A percentile compares a stretch with the other conserved stretches of the same genome.
Evolutionary conservation across 2,888 invertebrate genomes (phyloP).

Genomic region (Hemithea aestivaria): DNA sequence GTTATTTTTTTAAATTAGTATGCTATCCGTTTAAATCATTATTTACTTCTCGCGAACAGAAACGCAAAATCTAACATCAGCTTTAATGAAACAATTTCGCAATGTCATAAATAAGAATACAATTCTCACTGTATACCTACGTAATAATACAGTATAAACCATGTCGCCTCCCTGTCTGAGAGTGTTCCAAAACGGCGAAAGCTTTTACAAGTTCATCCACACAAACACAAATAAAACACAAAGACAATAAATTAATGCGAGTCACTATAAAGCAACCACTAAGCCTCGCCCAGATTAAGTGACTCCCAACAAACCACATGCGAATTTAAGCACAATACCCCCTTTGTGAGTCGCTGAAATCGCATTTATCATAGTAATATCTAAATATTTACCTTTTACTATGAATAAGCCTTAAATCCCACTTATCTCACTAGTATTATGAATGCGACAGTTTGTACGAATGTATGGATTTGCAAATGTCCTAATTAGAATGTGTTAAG

Average conservation of each 20-base stretch:
- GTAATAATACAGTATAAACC: too few relatives aligned
- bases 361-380: slow-evolving; percentile 34
- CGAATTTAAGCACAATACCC: slow-evolving; percentile 45
- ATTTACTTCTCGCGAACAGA: too few relatives aligned
- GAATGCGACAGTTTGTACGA: too few relatives aligned
- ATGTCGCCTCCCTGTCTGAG: slow-evolving; percentile 25
- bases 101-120: too few relatives aligned
- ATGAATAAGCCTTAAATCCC: slow-evolving; percentile 3
- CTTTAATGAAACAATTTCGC: too few relatives aligned
- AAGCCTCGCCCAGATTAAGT: slow-evolving; percentile 54
- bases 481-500: slow-evolving; percentile 4
- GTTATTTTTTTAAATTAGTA: too few relatives aligned
- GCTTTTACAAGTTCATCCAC: slow-evolving; percentile 46
- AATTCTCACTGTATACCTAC: too few relatives aligned
- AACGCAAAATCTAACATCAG: too few relatives aligned
- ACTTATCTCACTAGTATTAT: slow-evolving; percentile 5
- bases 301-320: slow-evolving; percentile 50
- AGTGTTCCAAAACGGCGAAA: slow-evolving; percentile 36
- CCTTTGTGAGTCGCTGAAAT: slow-evolving; percentile 37
- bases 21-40: too few relatives aligned
- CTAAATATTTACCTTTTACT: slow-evolving; percentile 24
- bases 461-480: too few relatives aligned
- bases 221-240: slow-evolving; percentile 49
- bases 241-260: slow-evolving; percentile 63
- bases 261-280: slow-evolving; percentile 46